A percentile compares a stretch with the other conserved stretches of the same genome.
Evolutionary conservation across 2,797 vertebrate genomes (phyloP).

Genomic region (Leucoraja ocellata): DNA sequence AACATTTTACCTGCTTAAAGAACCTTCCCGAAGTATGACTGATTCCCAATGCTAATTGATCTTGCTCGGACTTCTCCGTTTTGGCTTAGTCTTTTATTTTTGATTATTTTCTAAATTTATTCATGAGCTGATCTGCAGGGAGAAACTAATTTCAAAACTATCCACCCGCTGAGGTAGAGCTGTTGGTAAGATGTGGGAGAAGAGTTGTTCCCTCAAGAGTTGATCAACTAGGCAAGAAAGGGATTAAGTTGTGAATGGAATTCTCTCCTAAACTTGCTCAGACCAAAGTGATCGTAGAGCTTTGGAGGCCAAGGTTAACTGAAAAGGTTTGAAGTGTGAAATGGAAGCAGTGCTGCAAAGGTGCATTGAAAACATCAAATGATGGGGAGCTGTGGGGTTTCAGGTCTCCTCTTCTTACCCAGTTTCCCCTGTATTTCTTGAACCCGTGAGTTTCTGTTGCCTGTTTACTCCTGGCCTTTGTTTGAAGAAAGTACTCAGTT

Average conservation of each 20-base stretch:
- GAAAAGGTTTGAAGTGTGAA: background rate
- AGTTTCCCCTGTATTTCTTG: too few species aligned
- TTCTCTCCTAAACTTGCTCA: background rate
- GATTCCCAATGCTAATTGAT: background rate
- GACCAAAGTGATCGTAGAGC: background rate
- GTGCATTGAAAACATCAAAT: background rate
- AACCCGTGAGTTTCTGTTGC: too few species aligned
- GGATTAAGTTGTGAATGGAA: background rate
- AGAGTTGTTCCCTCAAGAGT: background rate
- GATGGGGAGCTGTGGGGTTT: background rate
- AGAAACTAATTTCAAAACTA: background rate
- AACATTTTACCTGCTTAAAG: background rate
- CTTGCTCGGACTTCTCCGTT: background rate
- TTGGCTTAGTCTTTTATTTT: background rate
- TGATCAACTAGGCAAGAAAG: background rate
- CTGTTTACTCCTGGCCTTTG: background rate
- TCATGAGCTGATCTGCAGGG: background rate
- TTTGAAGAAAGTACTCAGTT: background rate
- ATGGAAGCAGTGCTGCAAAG: background rate
- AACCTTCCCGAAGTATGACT: background rate
- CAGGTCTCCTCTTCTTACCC: background rate
- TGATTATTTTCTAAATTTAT: background rate
- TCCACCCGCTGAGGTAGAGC: background rate
- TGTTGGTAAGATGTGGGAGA: background rate
- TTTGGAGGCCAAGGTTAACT: background rate